These are phyloP conservation scores for Gasteruption jaculator DNA, from an alignment of 2,888 invertebrate species.

Conservation along the genomic window DNA sequence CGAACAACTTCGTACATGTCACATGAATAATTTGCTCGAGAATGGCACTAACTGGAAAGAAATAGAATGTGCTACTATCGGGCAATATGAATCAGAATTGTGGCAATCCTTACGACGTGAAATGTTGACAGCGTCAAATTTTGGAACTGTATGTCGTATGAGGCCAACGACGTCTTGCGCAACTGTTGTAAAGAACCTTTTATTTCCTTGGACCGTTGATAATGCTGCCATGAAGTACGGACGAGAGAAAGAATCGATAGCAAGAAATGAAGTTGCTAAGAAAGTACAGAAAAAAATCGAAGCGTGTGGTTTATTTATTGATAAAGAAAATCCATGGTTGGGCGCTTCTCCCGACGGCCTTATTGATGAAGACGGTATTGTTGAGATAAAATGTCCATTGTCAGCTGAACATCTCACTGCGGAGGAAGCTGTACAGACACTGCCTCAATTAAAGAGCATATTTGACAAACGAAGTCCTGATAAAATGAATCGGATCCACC, in stretches of 20 bases:
- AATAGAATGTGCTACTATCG: not conserved
- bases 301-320: constrained; percentile 21
- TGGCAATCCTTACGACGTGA: constrained; percentile 15
- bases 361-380: constrained; percentile 20
- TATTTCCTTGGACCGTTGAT: constrained; percentile 3
- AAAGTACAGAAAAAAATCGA: constrained; percentile 1
- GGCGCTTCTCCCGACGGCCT: constrained; percentile 24
- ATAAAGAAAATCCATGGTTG: constrained; percentile 16
- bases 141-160: constrained; percentile 18
- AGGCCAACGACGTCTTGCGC: constrained; percentile 11
- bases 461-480: constrained; percentile 5
- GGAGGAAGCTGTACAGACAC: constrained; percentile 12
- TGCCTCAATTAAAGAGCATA: constrained; percentile 2
- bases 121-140: constrained; percentile 21
- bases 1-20: not conserved
- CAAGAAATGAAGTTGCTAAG: constrained; percentile 7
- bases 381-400: constrained; percentile 25
- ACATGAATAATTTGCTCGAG: constrained; percentile 7
- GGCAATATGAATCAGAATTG: not conserved
- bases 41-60: not conserved
- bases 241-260: constrained; percentile 19
- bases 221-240: constrained; percentile 19
- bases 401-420: constrained; percentile 6
- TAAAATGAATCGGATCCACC: constrained; percentile 21
- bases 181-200: constrained; percentile 7